Conservation (phyloP, 2,888 invertebrate species). For the Idaea straminata region DNA sequence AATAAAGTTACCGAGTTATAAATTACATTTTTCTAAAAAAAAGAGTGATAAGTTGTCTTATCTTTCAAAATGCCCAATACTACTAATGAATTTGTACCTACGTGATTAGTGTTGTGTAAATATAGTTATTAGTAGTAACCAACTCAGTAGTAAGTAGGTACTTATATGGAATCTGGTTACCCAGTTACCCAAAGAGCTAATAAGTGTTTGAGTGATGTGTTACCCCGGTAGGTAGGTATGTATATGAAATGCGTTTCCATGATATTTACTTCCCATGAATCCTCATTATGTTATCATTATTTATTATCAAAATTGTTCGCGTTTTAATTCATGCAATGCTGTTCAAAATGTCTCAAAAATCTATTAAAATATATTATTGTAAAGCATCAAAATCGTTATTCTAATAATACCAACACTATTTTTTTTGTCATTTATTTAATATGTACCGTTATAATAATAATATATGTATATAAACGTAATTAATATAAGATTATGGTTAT, state of each 20-base stretch:
- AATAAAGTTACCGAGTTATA: no score
- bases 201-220: no score
- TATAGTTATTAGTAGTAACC: neutral
- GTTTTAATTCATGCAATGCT: neutral
- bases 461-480: constrained; percentile 2
- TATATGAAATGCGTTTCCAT: neutral
- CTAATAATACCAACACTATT: neutral
- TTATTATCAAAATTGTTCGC: neutral
- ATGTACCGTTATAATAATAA: constrained; percentile 1
- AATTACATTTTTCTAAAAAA: no score
- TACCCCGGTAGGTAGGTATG: no score
- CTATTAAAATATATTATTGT: constrained; percentile 6
- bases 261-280: neutral
- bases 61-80: neutral
- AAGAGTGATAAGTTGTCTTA: neutral
- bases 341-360: neutral
- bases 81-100: neutral
- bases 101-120: neutral
- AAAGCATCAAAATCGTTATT: constrained; percentile 7
- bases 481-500: constrained; percentile 5
- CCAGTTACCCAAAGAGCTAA: neutral
- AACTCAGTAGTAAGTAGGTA: no score
- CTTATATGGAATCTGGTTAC: no score
- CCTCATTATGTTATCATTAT: neutral
- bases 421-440: neutral